Evolutionary conservation across 2,888 invertebrate genomes (phyloP), one percentile per base, ranked within the genome.

Genomic region (Lycaena phlaeas): DNA sequence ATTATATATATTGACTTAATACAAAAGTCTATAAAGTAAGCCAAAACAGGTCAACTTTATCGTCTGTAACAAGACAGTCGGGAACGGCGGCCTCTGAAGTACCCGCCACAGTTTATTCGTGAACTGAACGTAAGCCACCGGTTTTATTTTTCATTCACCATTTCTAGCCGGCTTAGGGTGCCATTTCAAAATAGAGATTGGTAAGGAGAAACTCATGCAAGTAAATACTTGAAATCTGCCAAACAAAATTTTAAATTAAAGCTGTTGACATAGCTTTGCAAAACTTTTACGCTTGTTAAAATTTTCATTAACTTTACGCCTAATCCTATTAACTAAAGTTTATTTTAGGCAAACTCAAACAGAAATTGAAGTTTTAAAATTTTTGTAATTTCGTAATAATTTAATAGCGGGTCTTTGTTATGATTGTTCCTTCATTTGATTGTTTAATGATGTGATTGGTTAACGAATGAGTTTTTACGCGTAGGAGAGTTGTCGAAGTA

Each of bases 71-170:
- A 58, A 59, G 56, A 50, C 56, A 55, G 56, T 52, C 54, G 50
- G 51, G 52, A 59, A 53, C 48, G 50, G 50, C 55, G 56, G 47
- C 46, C 48, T 40, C 26, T 28, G 36, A 27, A 43, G 42, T 41
- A 44, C 46, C 47, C 47, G 27, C 47, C 47, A 27, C 45, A 50
- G 50, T 52, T 56, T 53, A 52, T 52, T 48, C 44, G 42, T 38
- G 43, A 50, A 49, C 46, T 46, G 48, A 42, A 46, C 45, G 42
- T 44, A 53, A 50, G 47, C 49, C 39, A 42, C 36, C 38, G 53
- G 60, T 71, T 70, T 71, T 69, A 68, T 69, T 71, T 70, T 69
- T 65, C 61, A 57, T 68, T 65, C 61, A 57, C 54, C 49, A 58
- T 59, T 56, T 57, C 52, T 57, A 54, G 54, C 49, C 48, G 55